These are phyloP conservation scores for Seriola quinqueradiata DNA, from an alignment of 2,113 vertebrate genomes.

Conservation along the genomic window DNA sequence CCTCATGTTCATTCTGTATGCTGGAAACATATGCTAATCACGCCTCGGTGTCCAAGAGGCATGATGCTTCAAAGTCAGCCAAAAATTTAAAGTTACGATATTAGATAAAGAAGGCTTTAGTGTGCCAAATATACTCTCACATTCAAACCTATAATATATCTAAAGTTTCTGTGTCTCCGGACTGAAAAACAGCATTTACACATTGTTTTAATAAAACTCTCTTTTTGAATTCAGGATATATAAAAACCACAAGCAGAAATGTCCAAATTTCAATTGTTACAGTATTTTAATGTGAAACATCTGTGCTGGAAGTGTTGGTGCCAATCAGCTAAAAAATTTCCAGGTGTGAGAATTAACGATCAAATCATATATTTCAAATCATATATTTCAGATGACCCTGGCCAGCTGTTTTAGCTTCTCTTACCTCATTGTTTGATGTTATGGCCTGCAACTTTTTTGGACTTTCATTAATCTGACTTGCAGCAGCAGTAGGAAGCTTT, in stretches of 20 bases:
- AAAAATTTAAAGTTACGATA: slow-evolving; percentile 72
- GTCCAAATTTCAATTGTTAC: not conserved
- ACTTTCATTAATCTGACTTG: not conserved
- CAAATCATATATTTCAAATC: not conserved
- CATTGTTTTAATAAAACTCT: not conserved
- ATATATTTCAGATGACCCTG: no score
- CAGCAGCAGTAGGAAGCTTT: no score
- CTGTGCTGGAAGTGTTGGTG: not conserved
- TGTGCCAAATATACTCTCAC: slow-evolving; percentile 35
- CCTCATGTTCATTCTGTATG: slow-evolving; percentile 53
- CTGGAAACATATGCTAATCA: slow-evolving; percentile 80
- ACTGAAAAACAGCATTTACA: not conserved
- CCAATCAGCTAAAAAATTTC: not conserved
- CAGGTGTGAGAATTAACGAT: not conserved
- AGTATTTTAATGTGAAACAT: not conserved
- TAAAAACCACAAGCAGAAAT: not conserved
- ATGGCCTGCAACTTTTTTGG: not conserved
- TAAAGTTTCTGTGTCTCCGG: slow-evolving; percentile 32
- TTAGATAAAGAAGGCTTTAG: slow-evolving; percentile 33
- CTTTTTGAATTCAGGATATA: not conserved
- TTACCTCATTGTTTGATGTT: not conserved
- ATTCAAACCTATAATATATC: slow-evolving; percentile 8
- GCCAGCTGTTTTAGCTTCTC: not conserved
- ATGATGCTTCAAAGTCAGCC: slow-evolving; percentile 74
- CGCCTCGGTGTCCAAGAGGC: slow-evolving; percentile 58